A percentile compares a stretch with the other conserved stretches of the same genome.
These are phyloP conservation scores for Eristalis arbustorum DNA, from an alignment of 2,888 invertebrate genomes.

Conservation along the genomic window DNA sequence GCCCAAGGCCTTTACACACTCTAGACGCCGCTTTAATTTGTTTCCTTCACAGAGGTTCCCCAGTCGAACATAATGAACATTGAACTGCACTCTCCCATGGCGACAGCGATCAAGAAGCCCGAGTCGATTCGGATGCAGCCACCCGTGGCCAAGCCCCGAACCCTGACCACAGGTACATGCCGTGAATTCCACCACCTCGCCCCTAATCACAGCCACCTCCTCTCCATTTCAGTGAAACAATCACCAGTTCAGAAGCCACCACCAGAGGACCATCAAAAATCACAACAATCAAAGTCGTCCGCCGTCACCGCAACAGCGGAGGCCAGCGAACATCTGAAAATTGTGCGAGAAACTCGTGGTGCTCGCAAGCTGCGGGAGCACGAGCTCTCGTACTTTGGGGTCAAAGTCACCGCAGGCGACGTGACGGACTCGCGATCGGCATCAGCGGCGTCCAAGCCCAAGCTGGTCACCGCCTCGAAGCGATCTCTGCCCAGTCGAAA, in stretches of 20 bases:
- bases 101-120: constrained; percentile 60
- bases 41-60: constrained; percentile 75
- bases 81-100: constrained; percentile 77
- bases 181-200: too few species aligned
- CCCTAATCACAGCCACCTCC: neutral
- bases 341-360: constrained; percentile 78
- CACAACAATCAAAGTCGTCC: constrained; percentile 35
- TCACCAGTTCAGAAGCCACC: constrained; percentile 47
- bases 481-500: constrained; percentile 69
- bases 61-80: constrained; percentile 80
- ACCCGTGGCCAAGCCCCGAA: constrained; percentile 78
- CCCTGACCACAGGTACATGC: constrained; percentile 70
- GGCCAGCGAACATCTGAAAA: constrained; percentile 75
- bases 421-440: constrained; percentile 30
- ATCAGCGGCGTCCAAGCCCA: constrained; percentile 34
- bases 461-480: constrained; percentile 43
- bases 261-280: constrained; percentile 31
- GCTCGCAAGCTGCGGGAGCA: constrained; percentile 82
- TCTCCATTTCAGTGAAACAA: constrained; percentile 33
- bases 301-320: neutral
- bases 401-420: constrained; percentile 72
- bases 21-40: neutral
- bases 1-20: too few species aligned
- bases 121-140: constrained; percentile 71
- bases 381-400: constrained; percentile 84